Base-by-base conservation (phyloP, 2,113 vertebrate genomes). In the Platysteira castanea region DNA sequence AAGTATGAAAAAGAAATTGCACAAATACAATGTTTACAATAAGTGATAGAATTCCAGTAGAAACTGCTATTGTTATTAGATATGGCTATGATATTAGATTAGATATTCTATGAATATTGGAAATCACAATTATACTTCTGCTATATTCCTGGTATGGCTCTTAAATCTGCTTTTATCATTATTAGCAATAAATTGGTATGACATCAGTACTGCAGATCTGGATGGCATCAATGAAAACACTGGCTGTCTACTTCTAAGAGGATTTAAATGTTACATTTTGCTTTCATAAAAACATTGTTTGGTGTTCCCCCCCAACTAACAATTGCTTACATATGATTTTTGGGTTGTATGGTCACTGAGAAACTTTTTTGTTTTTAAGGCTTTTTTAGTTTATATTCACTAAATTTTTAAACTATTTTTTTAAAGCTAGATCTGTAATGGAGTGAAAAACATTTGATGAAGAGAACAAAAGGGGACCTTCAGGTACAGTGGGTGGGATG, bases 1-100 rank as follows among this genome's bases (percentile, higher is more conserved):
- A 95, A 97, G 93, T 98, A 97, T 97, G 93, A 96, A 96, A 93
- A 83, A 82, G 56, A 70, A 98, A 96, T 94, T 97, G 93, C 97
- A 98, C 93, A 97, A 94, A 97, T 93, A 89, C 84, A 91, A 75
- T 97, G 95, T 97, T 97, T 98, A 97, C 96, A 97, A 73, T 94
- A 96, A 95, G 76, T 93, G 90, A 89, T 87, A 95, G 95, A 93
- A 96, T 97, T 92, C 94, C 94, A 95, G 90, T 96, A 90, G 95
- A 94, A 96, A 96, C 94, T 97, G 97, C 93, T 97, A 89, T 95
- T 94, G 91, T 59, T 96, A 94, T 91, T 94, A 95, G 90, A 81
- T 93, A 84, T 95, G 53, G 69, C 70, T 76, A 84, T 96, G 93
- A n/a, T n/a, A n/a, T n/a, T n/a, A n/a, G n/a, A n/a, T n/a, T n/a